Evolutionary conservation across 2,888 invertebrate genomes (phyloP).

Genomic region (Aquatica leii): DNA sequence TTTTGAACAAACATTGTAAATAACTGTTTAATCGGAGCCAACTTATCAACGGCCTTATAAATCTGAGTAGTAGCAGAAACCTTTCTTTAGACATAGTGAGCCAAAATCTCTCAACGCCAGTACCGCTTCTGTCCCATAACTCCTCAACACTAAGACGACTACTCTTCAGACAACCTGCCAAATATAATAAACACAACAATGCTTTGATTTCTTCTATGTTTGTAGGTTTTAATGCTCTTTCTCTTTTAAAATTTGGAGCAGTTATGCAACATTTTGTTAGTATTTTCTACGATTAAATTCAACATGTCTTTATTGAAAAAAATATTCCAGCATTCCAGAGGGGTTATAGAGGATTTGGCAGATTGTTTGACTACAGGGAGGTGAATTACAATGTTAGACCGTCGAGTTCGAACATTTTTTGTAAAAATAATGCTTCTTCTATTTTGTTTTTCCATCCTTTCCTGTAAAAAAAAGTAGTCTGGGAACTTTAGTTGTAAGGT

Average conservation of each 20-base stretch:
- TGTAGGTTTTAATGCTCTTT: background rate
- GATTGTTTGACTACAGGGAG: background rate
- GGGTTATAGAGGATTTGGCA: background rate
- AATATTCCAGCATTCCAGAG: background rate
- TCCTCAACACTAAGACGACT: background rate
- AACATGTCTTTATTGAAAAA: background rate
- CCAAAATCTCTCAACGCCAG: background rate
- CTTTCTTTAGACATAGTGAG: background rate
- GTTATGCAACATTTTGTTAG: no score
- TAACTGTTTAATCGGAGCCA: conserved; percentile 1
- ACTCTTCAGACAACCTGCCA: background rate
- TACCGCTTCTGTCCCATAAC: background rate
- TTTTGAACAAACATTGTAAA: background rate
- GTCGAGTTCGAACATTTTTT: background rate
- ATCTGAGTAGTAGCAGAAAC: background rate
- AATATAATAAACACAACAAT: background rate
- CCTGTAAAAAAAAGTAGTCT: no score
- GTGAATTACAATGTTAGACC: background rate
- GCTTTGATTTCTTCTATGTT: background rate
- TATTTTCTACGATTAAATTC: no score
- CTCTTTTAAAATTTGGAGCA: background rate
- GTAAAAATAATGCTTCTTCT: no score
- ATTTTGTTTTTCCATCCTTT: no score
- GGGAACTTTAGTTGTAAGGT: no score
- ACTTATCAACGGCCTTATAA: background rate